Evolutionary conservation across 2,888 invertebrate species (phyloP), one percentile per base, ranked within the genome.

Genomic region (Agriopis aurantiaria): DNA sequence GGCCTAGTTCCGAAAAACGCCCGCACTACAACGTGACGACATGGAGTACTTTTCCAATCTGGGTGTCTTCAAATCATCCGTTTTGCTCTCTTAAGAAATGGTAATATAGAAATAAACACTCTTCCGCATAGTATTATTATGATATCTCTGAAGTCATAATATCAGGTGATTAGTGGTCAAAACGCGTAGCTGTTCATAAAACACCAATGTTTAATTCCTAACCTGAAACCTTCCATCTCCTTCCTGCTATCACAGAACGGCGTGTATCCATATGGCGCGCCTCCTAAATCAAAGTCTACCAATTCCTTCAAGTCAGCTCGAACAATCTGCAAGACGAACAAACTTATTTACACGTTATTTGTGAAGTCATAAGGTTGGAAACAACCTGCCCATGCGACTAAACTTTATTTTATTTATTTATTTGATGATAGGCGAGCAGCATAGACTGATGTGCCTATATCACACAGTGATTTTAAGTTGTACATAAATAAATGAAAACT

Each of bases 191-290:
- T 23, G 17, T 23, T 23, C 17, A 49, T 7, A 46, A 46, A 46
- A 46, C 3, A n/a, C 0, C 5, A 17, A 51, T 14, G 10, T 2
- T 33, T 53, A 6, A 5, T 11, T 48, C 33, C 17, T 51, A 48
- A 95, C 95, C 97, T 96, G 89, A 99, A 99, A 8, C 99, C 99
- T 91, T 99, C 99, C 99, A 99, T 99, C 91, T 99, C 99, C 79
- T 95, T 97, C 68, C 99, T 96, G 72, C 98, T 99, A 81, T 99
- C 99, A 93, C 99, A 99, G 95, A 99, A 99, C 0, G 99, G 99
- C 0, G 99, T 99, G 88, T 99, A 99, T 0, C 99, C 99, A 88
- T 99, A 99, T 0, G 99, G 99, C 0, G 99, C 99, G 3, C 99
- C 99, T 69, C 97, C 97, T 71, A 99, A 95, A 88, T 99, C 99